Evolutionary conservation across 2,797 vertebrate genomes (phyloP), one percentile per base, ranked within the genome.

Genomic region (Apogon talboti): DNA sequence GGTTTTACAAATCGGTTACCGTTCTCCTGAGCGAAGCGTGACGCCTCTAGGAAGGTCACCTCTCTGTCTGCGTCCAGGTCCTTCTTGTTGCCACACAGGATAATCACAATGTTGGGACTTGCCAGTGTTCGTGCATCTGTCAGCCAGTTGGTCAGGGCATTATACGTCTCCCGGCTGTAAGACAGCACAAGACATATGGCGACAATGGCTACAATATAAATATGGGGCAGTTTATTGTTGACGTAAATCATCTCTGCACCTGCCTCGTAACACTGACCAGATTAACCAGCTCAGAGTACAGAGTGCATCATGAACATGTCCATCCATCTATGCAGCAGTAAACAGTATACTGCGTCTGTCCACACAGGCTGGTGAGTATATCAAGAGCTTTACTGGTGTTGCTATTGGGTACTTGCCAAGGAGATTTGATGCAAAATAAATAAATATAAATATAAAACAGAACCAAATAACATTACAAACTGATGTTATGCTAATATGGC

Each of bases 21-120:
- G 0, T 98, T 98, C 90, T 98, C 96, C 80, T 97, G 96, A 60
- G 96, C 96, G n/a, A 98, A 98, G 59, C 96, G 96, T 0, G 96
- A 98, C 0, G 96, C 96, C 79, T 98, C 96, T 58, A 98, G 84
- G 87, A 98, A 98, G 14, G 96, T 98, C 88, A 98, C 96, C 84
- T 98, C 96, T 2, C 96, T 91, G 73, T 98, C 96, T 0, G 95
- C 94, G 1, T 97, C 96, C 90, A 98, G 83, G 82, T 98, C 96
- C 78, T 96, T 98, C 93, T 98, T 98, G 84, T 98, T 98, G 37
- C 96, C 96, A 3, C 96, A 97, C 54, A 98, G 92, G 81, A 98
- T 97, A 57, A 98, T 96, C 66, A 96, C 94, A 1, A 98, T 98
- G 88, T 97, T 98, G 74, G 96, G 96, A 77, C 96, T 98, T 4